phyloP scores from a whole-genome alignment of 2,113 vertebrate genomes.

The Gopherus evgoodei region DNA sequence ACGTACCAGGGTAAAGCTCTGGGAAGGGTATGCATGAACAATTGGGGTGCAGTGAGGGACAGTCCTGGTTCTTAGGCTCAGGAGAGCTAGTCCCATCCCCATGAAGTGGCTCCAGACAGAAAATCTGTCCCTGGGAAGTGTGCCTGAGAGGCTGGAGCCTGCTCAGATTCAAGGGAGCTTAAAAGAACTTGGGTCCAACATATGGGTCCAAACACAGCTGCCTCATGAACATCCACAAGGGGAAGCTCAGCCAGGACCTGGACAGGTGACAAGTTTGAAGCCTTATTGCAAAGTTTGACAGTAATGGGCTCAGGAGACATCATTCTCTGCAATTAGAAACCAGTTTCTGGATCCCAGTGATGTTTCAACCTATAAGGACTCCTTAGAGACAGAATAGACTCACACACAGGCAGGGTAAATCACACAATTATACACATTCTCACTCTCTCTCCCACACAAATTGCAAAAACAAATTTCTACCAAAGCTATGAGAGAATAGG shows the following conservation, averaged over 20 bases:
- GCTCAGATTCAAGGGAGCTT: not conserved
- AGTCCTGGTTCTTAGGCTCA: not conserved
- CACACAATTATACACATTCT: not conserved
- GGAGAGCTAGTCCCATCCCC: not conserved
- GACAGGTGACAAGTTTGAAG: not conserved
- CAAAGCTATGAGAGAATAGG: not conserved
- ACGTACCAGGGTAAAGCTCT: not conserved
- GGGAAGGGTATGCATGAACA: not conserved
- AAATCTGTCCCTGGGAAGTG: not conserved
- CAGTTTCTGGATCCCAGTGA: not conserved
- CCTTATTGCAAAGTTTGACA: not conserved
- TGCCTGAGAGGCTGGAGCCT: not conserved
- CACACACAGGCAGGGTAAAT: not conserved
- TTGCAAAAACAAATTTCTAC: not conserved
- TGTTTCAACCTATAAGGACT: not conserved
- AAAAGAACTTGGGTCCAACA: not conserved
- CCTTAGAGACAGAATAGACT: not conserved
- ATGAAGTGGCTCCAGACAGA: not conserved
- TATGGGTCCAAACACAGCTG: not conserved
- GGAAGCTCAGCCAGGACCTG: not conserved
- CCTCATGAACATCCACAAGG: not conserved
- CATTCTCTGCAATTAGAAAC: fast-evolving
- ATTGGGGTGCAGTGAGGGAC: not conserved
- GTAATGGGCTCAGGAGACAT: no score
- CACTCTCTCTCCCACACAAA: not conserved